Conservation (phyloP, 2,113 vertebrate genomes). For the Catagonus wagneri region DNA sequence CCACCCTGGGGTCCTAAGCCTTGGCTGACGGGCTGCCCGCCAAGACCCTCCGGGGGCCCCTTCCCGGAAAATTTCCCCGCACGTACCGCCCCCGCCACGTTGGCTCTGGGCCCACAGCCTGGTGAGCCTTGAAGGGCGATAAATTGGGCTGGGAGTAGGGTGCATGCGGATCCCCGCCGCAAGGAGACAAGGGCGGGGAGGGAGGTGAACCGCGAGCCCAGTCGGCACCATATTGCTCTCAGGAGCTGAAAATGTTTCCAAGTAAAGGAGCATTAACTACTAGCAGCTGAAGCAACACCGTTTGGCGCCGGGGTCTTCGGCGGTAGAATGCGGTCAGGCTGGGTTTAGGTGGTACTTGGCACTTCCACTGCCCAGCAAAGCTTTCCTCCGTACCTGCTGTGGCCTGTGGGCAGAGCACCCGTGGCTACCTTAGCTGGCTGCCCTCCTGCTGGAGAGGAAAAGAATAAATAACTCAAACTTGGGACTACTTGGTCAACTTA, state of each 20-base stretch:
- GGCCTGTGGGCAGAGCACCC: not conserved
- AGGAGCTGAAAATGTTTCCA: constrained; percentile 64
- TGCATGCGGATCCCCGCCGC: not conserved
- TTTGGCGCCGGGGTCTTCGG: constrained; percentile 58
- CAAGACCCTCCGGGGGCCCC: constrained; percentile 56
- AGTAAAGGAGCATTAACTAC: constrained; percentile 65
- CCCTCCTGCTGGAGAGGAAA: not conserved
- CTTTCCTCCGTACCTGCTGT: constrained; percentile 16
- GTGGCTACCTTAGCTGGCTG: not conserved
- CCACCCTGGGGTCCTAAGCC: constrained; percentile 60
- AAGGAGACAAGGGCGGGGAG: not conserved
- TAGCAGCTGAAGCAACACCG: constrained; percentile 75
- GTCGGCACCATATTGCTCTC: constrained; percentile 49
- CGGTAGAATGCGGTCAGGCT: not conserved
- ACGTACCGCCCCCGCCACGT: not conserved
- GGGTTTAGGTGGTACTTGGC: constrained; percentile 68
- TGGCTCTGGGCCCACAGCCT: constrained; percentile 26
- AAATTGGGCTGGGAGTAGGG: not conserved
- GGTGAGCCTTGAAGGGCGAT: constrained; percentile 44
- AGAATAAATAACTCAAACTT: not conserved
- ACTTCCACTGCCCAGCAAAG: not conserved
- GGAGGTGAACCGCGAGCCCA: not conserved
- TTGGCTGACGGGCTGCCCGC: not conserved
- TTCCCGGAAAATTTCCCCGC: constrained; percentile 46
- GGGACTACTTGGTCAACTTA: not conserved